phyloP scores from a whole-genome alignment of 2,113 vertebrate genomes.

The Gambusia holbrooki region DNA sequence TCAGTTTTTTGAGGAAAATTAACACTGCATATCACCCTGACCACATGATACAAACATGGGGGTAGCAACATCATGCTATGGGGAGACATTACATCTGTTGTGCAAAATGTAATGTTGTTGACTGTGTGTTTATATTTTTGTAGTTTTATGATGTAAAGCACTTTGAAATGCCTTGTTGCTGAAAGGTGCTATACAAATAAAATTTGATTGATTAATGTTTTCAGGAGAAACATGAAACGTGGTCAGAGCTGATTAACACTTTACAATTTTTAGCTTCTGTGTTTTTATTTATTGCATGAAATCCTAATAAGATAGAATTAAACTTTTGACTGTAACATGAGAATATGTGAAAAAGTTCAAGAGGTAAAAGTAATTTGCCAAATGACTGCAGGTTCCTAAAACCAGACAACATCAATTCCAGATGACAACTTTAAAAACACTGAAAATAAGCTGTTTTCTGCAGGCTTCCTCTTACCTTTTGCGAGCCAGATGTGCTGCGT shows the following conservation, averaged over 20 bases:
- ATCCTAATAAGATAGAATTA: not conserved
- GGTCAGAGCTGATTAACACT: not conserved
- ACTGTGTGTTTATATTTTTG: no score
- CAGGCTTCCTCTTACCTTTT: slow-evolving; percentile 86
- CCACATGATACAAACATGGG: not conserved
- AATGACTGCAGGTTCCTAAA: not conserved
- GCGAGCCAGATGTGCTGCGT: slow-evolving; percentile 89
- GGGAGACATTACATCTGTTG: not conserved
- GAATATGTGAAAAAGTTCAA: not conserved
- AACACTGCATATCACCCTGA: not conserved
- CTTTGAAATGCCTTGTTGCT: no score
- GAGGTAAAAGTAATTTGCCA: no score
- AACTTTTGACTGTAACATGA: not conserved
- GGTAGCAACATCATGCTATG: not conserved
- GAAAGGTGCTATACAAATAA: no score
- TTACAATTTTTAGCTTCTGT: not conserved
- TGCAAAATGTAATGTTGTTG: no score
- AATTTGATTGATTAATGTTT: not conserved
- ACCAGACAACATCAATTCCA: not conserved
- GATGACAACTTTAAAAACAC: not conserved
- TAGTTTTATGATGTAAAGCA: no score
- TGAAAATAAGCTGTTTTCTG: not conserved
- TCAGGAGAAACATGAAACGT: not conserved
- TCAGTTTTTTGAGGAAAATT: not conserved
- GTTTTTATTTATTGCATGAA: not conserved